A percentile compares a stretch with the other conserved stretches of the same genome.
Evolutionary conservation across 2,113 vertebrate genomes (phyloP).

Genomic region (Chloroceryle aenea): DNA sequence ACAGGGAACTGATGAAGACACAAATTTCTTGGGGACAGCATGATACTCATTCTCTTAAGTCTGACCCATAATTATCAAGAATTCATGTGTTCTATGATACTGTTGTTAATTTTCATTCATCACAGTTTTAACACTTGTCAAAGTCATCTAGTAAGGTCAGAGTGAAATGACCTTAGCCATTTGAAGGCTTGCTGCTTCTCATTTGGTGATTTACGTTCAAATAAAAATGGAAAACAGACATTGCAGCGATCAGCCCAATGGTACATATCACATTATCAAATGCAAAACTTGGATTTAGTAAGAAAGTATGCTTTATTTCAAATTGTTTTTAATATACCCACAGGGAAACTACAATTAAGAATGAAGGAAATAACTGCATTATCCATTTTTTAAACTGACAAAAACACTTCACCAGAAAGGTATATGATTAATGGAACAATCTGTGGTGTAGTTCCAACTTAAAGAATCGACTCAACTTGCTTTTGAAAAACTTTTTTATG

Average conservation of each 20-base stretch:
- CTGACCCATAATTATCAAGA: not conserved
- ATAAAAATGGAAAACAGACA: not conserved
- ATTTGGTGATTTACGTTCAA: not conserved
- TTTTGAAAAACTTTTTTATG: not conserved
- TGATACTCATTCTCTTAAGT: not conserved
- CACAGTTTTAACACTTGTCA: constrained; percentile 2
- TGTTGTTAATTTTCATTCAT: constrained; percentile 1
- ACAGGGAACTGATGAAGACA: not conserved
- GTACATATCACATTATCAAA: not conserved
- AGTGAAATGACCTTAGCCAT: not conserved
- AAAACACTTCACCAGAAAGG: not conserved
- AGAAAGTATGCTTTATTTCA: not conserved
- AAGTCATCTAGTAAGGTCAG: not conserved
- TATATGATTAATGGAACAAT: not conserved
- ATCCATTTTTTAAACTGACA: not conserved
- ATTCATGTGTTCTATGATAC: not conserved
- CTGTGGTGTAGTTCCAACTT: not conserved
- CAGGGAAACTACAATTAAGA: not conserved
- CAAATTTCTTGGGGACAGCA: not conserved
- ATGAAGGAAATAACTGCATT: not conserved
- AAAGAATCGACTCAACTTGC: not conserved
- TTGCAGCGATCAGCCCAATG: not conserved
- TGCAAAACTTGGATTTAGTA: not conserved
- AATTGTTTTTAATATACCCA: not conserved
- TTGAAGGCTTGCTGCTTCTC: not conserved